phyloP scores from a whole-genome alignment of 2,888 invertebrate genomes.

The Odontomyia ornata region DNA sequence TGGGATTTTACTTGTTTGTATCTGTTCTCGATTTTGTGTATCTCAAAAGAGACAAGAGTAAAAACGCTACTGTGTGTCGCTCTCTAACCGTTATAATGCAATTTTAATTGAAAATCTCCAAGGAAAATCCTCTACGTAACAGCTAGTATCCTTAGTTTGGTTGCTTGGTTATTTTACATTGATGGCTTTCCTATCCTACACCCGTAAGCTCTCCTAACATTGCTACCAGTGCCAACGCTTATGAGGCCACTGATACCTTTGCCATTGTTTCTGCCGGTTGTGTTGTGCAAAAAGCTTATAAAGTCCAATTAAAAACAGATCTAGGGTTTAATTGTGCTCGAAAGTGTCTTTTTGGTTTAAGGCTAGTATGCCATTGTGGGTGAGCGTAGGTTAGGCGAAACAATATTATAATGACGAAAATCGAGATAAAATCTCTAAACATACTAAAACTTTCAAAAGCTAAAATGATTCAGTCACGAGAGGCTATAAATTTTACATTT shows the following conservation, averaged over 20 bases:
- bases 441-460: neutral
- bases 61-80: constrained; percentile 7
- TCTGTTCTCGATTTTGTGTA: neutral
- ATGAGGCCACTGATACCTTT: constrained; percentile 17
- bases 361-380: constrained; percentile 14
- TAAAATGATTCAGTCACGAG: too few species aligned
- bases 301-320: constrained; percentile 50
- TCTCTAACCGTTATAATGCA: constrained; percentile 48
- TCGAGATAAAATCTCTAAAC: neutral
- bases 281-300: constrained; percentile 48
- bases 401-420: constrained; percentile 2
- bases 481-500: too few species aligned
- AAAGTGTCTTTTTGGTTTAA: constrained; percentile 42
- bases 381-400: neutral
- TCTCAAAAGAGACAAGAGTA: constrained; percentile 19
- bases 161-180: constrained; percentile 21
- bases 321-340: constrained; percentile 48
- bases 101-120: constrained; percentile 50
- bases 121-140: constrained; percentile 45
- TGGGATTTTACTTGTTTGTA: constrained; percentile 35
- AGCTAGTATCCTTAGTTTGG: constrained; percentile 26
- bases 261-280: constrained; percentile 21
- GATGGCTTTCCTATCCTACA: constrained; percentile 25
- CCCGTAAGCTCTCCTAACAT: constrained; percentile 1
- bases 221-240: neutral